Base-by-base conservation (phyloP, 2,888 invertebrate species). In the Eilema sororculum region DNA sequence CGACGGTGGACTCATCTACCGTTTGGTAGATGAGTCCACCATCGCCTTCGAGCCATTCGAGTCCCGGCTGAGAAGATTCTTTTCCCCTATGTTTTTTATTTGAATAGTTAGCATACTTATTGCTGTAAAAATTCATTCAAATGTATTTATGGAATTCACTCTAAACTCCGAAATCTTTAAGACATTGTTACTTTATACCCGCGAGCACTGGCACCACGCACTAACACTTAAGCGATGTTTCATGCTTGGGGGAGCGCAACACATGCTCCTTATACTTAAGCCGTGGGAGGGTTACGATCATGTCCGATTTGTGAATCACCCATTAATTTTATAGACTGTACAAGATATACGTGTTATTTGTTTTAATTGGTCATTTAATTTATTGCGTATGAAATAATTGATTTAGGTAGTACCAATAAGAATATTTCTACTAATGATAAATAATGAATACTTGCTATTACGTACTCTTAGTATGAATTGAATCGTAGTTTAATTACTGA, bases 181-280 rank as follows among this genome's bases (percentile, higher is more conserved):
- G 37, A 57, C 37, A 57, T 62, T 41, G 13, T 37, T 22, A 46
- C 13, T 63, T 33, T 58, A 25, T 20, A 56, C n/a, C 58, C 81
- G 83, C 83, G 68, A 0, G 0, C 68, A 84, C 73, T 78, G 22
- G 67, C 69, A 69, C 84, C 85, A 61, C 68, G 78, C 76, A 83
- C 74, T 78, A 85, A 86, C 79, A 83, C 89, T 90, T 87, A 90
- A 91, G 90, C 89, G 89, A 83, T 89, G 85, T 92, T 93, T 91
- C 89, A 89, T 89, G 92, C 87, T 90, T 84, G 82, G 85, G 89
- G 89, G 89, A 90, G 90, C 91, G 85, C 82, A 88, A 88, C 91
- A 92, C 90, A 89, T 90, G 91, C 84, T 87, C 87, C 86, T 89
- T 84, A 86, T 87, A 87, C 90, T 89, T 84, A 79, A 86, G 69